Evolutionary conservation across 2,113 vertebrate species (phyloP), one percentile per base, ranked within the genome.

Genomic region (Odontesthes bonariensis): DNA sequence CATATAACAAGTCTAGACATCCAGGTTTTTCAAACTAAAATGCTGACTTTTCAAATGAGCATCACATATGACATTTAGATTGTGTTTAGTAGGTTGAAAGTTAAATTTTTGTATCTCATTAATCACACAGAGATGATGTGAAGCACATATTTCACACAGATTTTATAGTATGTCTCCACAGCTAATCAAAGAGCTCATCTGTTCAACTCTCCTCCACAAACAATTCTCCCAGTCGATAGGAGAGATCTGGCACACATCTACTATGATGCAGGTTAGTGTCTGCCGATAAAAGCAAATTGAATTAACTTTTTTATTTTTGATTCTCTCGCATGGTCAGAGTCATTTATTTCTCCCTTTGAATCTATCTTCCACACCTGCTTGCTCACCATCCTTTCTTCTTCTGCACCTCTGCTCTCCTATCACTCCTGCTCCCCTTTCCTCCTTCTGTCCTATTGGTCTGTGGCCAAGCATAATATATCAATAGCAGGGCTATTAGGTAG

Each of bases 71-170:
- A 82, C 65, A 65, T 73, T 72, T 71, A 62, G 81, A 88, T 88
- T 85, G 69, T 80, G 89, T 79, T 87, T 71, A 91, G 70, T 87
- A 57, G 57, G 73, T 62, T 73, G 77, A 86, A 88, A 81, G 81
- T 54, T 77, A 35, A 78, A 68, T 73, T 82, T 84, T 79, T 89
- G 72, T 56, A 65, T 82, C 81, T 32, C 78, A 71, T 80, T 83
- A 82, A 86, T 90, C 78, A 78, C 79, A 84, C 91, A 87, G 86
- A 88, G 90, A 88, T 89, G 89, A 89, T 88, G 89, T 85, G 77
- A 67, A 69, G 69, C 75, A 54, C 73, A 35, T 68, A 85, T 84
- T 80, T 87, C 55, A 67, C 82, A 84, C 77, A 63, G 77, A 76
- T 84, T 81, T 74, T 69, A 73, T 73, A 85, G 86, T 75, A 55